Evolutionary conservation across 2,113 vertebrate genomes (phyloP), one percentile per base, ranked within the genome.

Genomic region (Psittacula cyanocephala): DNA sequence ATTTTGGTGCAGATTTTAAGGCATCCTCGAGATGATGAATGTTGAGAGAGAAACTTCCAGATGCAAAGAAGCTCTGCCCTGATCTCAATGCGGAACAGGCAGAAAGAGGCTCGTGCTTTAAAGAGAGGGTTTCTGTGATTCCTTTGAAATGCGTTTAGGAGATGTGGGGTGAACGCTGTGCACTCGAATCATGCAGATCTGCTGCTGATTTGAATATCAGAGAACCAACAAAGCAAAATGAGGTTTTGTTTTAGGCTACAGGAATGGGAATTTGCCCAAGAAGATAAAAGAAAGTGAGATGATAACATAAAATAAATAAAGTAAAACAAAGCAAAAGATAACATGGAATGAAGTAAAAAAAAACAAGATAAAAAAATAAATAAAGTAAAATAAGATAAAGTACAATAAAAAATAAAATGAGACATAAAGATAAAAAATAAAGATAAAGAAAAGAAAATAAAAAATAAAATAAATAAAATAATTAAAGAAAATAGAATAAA

Each of bases 21-120:
- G 88, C 91, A 86, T 85, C 94, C 85, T 95, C 52, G 8, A 75
- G 33, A 80, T 95, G 91, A 86, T 82, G n/a, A 67, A 94, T n/a
- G 82, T 50, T 76, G 64, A 1, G 57, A 70, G 67, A 81, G 95
- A 95, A 92, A 87, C 87, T 94, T 95, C 93, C 86, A 94, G 95
- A 91, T 65, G 9, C 83, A 43, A 5, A 74, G 79, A 68, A 92
- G 65, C 75, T 41, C 59, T 64, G 90, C 24, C 90, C n/a, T 18
- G 16, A 33, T 65, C 80, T 71, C 7, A 49, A 28, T 37, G 84
- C 64, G 44, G 53, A 91, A 43, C 62, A 76, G 80, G 10, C 60
- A 67, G 83, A 63, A 29, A 81, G 88, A 76, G 49, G 81, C 82
- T 89, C 9, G 17, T 23, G 77, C 79, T 88, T 63, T 49, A 41